A percentile compares a stretch with the other conserved stretches of the same genome.
Conservation (phyloP, 2,888 invertebrate genomes). For the Yponomeuta malinellus region DNA sequence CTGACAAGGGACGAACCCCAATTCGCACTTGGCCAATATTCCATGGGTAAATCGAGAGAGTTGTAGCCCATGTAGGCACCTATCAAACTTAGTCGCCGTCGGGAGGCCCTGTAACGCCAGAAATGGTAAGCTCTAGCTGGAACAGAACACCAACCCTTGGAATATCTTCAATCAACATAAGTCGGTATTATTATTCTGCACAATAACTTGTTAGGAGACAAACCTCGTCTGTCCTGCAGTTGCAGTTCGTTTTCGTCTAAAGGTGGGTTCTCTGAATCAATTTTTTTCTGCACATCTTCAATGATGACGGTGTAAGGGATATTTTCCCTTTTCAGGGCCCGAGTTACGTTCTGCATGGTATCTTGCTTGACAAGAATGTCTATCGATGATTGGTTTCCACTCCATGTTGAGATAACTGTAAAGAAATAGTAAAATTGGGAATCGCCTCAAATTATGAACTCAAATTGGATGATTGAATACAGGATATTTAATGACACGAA, state of each 20-base stretch:
- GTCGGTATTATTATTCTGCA: constrained; percentile 9
- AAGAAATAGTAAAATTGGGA: constrained; percentile 11
- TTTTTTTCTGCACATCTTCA: constrained; percentile 85
- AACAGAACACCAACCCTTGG: constrained; percentile 66
- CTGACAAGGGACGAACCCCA: constrained; percentile 75
- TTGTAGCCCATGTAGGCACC: constrained; percentile 72
- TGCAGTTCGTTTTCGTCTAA: constrained; percentile 79
- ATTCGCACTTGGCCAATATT: constrained; percentile 76
- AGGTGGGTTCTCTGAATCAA: constrained; percentile 86
- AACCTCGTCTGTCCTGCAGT: constrained; percentile 82
- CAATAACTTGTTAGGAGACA: constrained; percentile 27
- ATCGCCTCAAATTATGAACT: background rate
- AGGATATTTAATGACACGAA: constrained; percentile 7
- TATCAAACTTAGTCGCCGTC: constrained; percentile 52
- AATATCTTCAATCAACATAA: constrained; percentile 33
- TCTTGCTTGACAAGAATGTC: constrained; percentile 84
- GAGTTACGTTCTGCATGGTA: constrained; percentile 78
- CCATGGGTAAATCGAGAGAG: constrained; percentile 73
- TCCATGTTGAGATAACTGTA: constrained; percentile 80
- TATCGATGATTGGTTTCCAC: constrained; percentile 76
- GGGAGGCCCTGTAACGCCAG: constrained; percentile 73
- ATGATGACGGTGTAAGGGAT: constrained; percentile 83
- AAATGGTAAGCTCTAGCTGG: constrained; percentile 75
- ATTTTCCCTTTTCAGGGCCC: constrained; percentile 76
- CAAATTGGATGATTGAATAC: no score